Evolutionary conservation across 1,140 invertebrate species (phyloP).

Genomic region (Monochamus saltuarius): DNA sequence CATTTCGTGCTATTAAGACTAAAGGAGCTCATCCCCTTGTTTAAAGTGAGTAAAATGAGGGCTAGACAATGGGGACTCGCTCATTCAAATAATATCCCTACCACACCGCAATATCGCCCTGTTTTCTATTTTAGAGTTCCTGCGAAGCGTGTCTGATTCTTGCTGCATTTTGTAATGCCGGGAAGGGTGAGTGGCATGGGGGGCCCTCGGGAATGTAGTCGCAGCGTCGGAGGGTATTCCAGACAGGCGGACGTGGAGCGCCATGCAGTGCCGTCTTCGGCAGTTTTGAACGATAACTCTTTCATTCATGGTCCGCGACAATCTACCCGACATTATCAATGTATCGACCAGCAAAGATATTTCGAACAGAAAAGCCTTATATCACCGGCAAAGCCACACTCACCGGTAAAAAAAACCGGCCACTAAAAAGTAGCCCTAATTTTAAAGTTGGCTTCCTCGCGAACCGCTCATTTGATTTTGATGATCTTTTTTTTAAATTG

Average conservation of each 20-base stretch:
- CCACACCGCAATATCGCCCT: background rate
- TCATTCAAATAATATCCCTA: background rate
- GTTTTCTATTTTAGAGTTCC: constrained; percentile 28
- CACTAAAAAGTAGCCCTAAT: too few relatives aligned
- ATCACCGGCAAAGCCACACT: too few relatives aligned
- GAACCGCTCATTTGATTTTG: too few relatives aligned
- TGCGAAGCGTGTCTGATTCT: constrained; percentile 21
- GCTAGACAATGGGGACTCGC: background rate
- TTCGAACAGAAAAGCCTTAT: too few relatives aligned
- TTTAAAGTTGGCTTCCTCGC: too few relatives aligned
- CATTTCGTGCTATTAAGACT: constrained; percentile 1
- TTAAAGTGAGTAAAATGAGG: background rate
- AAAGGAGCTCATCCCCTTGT: constrained; percentile 8
- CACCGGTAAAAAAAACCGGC: too few relatives aligned
- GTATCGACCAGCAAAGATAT: too few relatives aligned
- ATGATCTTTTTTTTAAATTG: too few relatives aligned
- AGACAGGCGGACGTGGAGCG: constrained; percentile 15
- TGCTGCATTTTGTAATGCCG: constrained; percentile 1
- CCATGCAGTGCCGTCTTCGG: background rate
- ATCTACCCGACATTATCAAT: too few relatives aligned
- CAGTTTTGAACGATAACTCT: too few relatives aligned
- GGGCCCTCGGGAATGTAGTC: background rate
- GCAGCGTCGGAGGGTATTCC: constrained; percentile 8
- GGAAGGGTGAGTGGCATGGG: constrained; percentile 1
- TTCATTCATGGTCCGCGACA: too few relatives aligned